Conservation (phyloP, 1,140 invertebrate genomes). For the Globodera ellingtonae region DNA sequence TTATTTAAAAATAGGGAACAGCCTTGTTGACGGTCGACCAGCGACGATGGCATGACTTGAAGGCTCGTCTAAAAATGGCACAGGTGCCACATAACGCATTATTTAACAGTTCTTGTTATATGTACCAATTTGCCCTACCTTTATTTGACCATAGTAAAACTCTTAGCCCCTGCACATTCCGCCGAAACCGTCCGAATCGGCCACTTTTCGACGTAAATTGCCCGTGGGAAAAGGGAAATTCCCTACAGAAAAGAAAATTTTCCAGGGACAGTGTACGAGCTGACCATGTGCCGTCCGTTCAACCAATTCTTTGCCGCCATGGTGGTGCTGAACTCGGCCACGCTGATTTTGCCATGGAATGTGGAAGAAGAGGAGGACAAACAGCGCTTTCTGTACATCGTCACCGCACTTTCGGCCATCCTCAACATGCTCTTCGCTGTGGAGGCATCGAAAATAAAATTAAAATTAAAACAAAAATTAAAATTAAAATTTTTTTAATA, state of each 20-base stretch:
- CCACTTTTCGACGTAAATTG: slow-evolving; percentile 74
- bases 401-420: slow-evolving; percentile 83
- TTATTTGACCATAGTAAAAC: not conserved
- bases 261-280: slow-evolving; percentile 84
- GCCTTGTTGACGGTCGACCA: slow-evolving; percentile 97
- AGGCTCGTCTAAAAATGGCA: slow-evolving; percentile 97
- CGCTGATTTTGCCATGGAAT: slow-evolving; percentile 68
- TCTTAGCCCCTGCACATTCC: slow-evolving; percentile 91
- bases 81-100: not conserved
- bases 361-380: slow-evolving; percentile 68
- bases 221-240: too few relatives aligned
- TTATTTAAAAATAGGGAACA: slow-evolving; percentile 74
- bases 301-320: slow-evolving; percentile 71
- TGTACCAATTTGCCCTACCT: too few relatives aligned
- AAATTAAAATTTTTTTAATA: too few relatives aligned
- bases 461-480: too few relatives aligned
- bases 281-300: slow-evolving; percentile 93
- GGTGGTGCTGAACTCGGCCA: slow-evolving; percentile 57
- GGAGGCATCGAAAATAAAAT: slow-evolving; percentile 66
- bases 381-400: slow-evolving; percentile 65
- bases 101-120: too few relatives aligned
- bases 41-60: slow-evolving; percentile 96
- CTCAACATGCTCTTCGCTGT: slow-evolving; percentile 72
- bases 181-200: slow-evolving; percentile 76
- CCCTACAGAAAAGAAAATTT: too few relatives aligned